Percentiles rank a stretch among this genome's conserved stretches.
Evolutionary conservation across 2,113 vertebrate genomes (phyloP).

Genomic region (Columbina picui): DNA sequence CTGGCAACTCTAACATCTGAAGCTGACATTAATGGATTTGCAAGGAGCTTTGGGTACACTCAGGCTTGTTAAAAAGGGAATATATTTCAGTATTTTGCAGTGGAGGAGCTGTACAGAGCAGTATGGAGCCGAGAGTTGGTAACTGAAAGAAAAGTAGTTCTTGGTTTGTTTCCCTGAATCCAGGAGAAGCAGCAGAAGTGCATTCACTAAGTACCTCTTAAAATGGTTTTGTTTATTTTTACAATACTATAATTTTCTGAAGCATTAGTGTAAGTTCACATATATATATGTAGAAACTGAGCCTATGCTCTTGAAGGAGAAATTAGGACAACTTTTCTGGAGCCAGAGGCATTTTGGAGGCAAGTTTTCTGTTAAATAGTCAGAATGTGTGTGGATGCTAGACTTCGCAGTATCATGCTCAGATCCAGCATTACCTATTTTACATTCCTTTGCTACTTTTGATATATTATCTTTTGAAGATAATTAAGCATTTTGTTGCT

Average conservation of each 20-base stretch:
- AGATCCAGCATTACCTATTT: not conserved
- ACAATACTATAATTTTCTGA: not conserved
- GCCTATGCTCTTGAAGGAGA: not conserved
- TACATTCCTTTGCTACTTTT: not conserved
- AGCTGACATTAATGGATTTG: not conserved
- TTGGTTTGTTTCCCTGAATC: not conserved
- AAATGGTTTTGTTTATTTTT: not conserved
- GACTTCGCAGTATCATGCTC: not conserved
- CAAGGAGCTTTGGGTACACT: not conserved
- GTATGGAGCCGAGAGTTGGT: not conserved
- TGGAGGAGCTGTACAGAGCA: not conserved
- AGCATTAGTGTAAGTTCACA: not conserved
- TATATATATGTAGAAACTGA: fast-evolving
- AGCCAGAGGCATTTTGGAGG: not conserved
- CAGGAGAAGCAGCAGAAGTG: not conserved
- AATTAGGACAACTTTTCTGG: not conserved
- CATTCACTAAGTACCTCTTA: not conserved
- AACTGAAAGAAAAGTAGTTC: not conserved
- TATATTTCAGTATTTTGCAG: not conserved
- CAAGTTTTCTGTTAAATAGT: not conserved
- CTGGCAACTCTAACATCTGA: not conserved
- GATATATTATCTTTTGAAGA: not conserved
- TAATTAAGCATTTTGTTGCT: not conserved
- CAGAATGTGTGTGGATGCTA: too few species aligned
- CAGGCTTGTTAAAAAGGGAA: not conserved